Base-by-base conservation (phyloP, 2,113 vertebrate species). In the Erpornis zantholeuca region DNA sequence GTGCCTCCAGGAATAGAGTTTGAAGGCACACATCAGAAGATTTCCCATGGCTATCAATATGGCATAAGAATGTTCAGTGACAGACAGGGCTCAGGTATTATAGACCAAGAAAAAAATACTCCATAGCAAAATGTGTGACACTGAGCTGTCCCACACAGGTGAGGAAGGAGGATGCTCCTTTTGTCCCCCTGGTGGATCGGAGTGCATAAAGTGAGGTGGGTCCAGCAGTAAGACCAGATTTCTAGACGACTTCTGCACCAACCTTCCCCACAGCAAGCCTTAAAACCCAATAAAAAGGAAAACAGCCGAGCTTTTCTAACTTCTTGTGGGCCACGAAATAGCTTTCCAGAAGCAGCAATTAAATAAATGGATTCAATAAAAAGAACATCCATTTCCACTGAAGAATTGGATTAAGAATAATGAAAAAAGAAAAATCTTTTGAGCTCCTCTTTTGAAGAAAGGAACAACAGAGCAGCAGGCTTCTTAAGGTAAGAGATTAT, bases 331-430 rank as follows among this genome's bases (percentile, higher is more conserved):
- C 36, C 57, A 85, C 25, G 17, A 94, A 79, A 50, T 10, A 61
- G 36, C 49, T 71, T 88, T 84, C 57, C 38, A 85, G 56, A 35
- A 90, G 64, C 76, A 78, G 52, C 38, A 86, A 78, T 81, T 80
- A 92, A 81, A 86, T 65, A 75, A 88, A 94, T 28, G 23, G 68
- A 86, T 93, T 88, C 31, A 86, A 72, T 88, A 77, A 73, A 85
- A 82, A 44, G 42, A 84, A 38, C 0, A 0, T 65, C 56, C 33
- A 82, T 61, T 92, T 96, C 82, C 54, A 89, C 54, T 38, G 35
- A 94, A 92, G 50, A 95, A 92, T 15, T 87, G 36, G 54, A 89
- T 86, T 91, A 93, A 86, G 65, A 96, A 82, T 53, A 92, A 82
- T 33, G 35, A 92, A 82, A 86, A 83, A 90, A 49, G 15, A 73